These are phyloP conservation scores for Rambutsinella grinnellia DNA, from an alignment of 2,888 invertebrate species.

Conservation along the genomic window DNA sequence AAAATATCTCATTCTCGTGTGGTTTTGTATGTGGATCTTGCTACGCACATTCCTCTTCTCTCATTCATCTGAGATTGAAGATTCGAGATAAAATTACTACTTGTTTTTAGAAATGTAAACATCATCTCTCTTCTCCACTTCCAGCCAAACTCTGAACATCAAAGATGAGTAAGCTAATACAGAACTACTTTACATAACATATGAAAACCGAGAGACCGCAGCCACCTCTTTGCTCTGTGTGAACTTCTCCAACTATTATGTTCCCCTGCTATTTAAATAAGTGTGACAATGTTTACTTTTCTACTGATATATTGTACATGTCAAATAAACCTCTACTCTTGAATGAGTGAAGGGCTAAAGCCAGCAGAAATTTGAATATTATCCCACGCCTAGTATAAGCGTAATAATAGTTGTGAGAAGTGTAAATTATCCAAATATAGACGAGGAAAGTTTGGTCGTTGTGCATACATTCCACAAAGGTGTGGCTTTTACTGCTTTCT, in stretches of 20 bases:
- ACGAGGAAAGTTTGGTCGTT: too few species aligned
- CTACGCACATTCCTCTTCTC: not conserved
- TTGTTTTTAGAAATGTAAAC: conserved; percentile 26
- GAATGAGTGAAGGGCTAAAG: too few species aligned
- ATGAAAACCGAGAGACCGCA: not conserved
- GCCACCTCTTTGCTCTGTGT: not conserved
- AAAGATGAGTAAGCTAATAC: conserved; percentile 18
- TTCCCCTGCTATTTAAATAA: not conserved
- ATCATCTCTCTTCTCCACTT: not conserved
- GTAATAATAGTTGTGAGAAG: too few species aligned
- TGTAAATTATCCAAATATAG: too few species aligned
- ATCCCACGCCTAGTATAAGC: too few species aligned
- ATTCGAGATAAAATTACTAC: conserved; percentile 6
- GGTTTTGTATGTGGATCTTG: not conserved
- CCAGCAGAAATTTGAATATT: too few species aligned
- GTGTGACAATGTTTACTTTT: not conserved
- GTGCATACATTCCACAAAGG: too few species aligned
- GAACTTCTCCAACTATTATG: not conserved
- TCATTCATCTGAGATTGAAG: not conserved
- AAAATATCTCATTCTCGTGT: not conserved
- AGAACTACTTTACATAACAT: conserved; percentile 4
- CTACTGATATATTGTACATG: not conserved
- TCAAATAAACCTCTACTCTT: not conserved
- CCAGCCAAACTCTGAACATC: conserved; percentile 5
- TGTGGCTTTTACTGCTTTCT: too few species aligned